Base-by-base conservation (phyloP, 2,888 invertebrate species). In the Crematogaster levior region DNA sequence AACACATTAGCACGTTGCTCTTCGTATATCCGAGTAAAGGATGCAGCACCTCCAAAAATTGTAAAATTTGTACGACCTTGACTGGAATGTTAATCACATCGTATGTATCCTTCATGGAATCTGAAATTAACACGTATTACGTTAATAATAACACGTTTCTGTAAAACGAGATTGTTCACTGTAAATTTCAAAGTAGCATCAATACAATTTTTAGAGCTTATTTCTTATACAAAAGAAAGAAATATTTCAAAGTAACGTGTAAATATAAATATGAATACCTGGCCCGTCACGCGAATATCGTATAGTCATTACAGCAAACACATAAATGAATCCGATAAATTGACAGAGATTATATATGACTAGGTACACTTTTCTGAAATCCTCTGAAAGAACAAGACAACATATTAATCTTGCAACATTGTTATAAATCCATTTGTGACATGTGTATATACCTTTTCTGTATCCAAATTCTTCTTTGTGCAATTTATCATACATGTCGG, bases 331-430 rank as follows among this genome's bases (percentile, higher is more conserved):
- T 4, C 98, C 98, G 81, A 98, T 96, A 92, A 97, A 98, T 96
- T 98, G 98, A 93, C 97, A 97, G 88, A 98, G 95, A 94, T 99
- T 99, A 95, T 99, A 99, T 77, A 98, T 95, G 65, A 97, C 96
- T 84, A 99, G 95, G 94, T 99, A 99, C 0, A 98, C 97, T 91
- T 97, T 97, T 92, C 97, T 97, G 60, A 97, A 95, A 93, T 97
- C 97, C 94, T 97, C 98, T 97, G 95, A 10, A 95, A 95, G 85
- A 87, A 83, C 51, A 12, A 21, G 15, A 37, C 12, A 1, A 40
- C 2, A 40, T 18, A 43, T 68, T 24, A 77, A n/a, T 51, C 10
- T 66, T 43, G 30, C 63, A 61, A 30, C 6, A 40, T 37, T 56
- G 24, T 12, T 15, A 37, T 18, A 46, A 7, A 10, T 24, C 12